phyloP scores from a whole-genome alignment of 92 coral and sea anemone genomes.

The Palythoa grandis region DNA sequence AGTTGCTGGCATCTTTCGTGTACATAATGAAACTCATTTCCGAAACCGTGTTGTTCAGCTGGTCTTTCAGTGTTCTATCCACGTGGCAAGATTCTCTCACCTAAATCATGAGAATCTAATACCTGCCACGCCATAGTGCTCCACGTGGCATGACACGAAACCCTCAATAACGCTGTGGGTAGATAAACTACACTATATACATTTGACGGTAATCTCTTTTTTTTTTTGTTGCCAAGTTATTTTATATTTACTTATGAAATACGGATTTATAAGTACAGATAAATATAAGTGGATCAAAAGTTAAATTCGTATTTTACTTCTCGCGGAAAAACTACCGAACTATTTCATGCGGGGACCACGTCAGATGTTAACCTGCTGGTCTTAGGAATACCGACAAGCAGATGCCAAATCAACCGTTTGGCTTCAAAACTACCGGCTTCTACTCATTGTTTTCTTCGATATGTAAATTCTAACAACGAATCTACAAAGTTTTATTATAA shows the following conservation, averaged over 20 bases:
- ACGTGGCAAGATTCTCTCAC: constrained; percentile 21
- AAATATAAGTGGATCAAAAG: not conserved
- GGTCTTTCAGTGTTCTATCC: not conserved
- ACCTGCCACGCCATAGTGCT: constrained; percentile 31
- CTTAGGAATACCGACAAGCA: not conserved
- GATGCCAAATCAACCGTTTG: not conserved
- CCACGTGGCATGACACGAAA: constrained; percentile 42
- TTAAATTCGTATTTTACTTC: not conserved
- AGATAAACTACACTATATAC: not conserved
- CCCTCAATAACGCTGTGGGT: not conserved
- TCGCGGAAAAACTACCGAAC: not conserved
- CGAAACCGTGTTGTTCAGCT: constrained; percentile 34
- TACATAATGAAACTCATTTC: constrained; percentile 43
- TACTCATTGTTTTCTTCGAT: not conserved
- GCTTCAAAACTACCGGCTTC: not conserved
- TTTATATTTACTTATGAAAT: no score
- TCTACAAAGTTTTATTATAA: not conserved
- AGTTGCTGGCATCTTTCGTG: constrained; percentile 34
- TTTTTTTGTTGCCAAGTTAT: constrained; percentile 5
- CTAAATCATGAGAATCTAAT: not conserved
- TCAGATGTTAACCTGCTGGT: not conserved
- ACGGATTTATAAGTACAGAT: not conserved
- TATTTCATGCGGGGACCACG: constrained; percentile 13
- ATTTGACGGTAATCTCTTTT: not conserved
- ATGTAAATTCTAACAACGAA: not conserved